phyloP scores from a whole-genome alignment of 2,797 vertebrate genomes.

The Setipinna tenuifilis region DNA sequence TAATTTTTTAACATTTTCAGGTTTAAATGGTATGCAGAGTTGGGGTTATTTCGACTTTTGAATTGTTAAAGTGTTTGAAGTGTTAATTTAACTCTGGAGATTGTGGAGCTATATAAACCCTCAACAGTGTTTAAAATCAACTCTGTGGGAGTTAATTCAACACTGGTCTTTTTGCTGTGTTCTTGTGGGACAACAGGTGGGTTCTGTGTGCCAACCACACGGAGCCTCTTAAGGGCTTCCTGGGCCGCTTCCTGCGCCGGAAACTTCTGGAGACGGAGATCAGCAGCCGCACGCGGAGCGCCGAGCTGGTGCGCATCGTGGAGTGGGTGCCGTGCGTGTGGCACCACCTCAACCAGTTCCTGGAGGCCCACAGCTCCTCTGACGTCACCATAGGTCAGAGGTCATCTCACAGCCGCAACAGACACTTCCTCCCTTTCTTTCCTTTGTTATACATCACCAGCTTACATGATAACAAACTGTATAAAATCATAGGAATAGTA shows the following conservation, averaged over 20 bases:
- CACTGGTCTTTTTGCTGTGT: no score
- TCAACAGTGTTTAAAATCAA: no score
- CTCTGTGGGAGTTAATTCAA: no score
- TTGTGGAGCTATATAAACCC: no score
- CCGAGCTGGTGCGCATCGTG: constrained; percentile 82
- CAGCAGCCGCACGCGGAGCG: constrained; percentile 76
- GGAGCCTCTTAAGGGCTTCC: constrained; percentile 86
- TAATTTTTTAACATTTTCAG: no score
- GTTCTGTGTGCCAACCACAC: constrained; percentile 87
- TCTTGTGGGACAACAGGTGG: constrained; percentile 65
- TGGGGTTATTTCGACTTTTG: no score
- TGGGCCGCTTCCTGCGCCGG: constrained; percentile 83
- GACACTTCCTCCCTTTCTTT: not conserved
- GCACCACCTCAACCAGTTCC: constrained; percentile 87
- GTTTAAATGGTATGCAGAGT: no score
- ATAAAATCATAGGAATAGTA: no score
- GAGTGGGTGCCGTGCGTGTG: constrained; percentile 89
- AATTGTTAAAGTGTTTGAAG: no score
- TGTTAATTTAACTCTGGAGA: no score
- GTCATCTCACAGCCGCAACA: not conserved
- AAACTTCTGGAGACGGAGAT: constrained; percentile 88
- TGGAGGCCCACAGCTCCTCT: constrained; percentile 87
- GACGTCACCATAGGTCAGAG: constrained; percentile 86
- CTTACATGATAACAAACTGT: no score
- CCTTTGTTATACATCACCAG: no score